Percentiles rank a stretch among this genome's conserved stretches.
Evolutionary conservation across 2,888 invertebrate species (phyloP).

Genomic region (Ectemnius continuus): DNA sequence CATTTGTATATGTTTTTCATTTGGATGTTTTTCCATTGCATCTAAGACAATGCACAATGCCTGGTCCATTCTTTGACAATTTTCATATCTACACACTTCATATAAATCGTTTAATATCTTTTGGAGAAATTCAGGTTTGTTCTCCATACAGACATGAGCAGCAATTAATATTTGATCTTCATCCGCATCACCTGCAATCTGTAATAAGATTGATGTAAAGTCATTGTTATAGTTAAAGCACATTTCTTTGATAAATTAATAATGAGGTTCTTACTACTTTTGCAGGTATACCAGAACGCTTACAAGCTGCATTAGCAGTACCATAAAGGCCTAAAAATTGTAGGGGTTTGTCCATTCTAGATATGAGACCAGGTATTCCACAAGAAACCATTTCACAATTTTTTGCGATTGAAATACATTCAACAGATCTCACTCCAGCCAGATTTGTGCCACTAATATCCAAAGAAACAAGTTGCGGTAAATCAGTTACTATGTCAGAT

Average conservation of each 20-base stretch:
- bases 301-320: conserved; percentile 93
- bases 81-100: conserved; percentile 90
- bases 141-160: conserved; percentile 88
- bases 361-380: conserved; percentile 92
- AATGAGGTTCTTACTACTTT: conserved; percentile 82
- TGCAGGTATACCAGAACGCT: conserved; percentile 94
- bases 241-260: neutral
- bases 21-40: conserved; percentile 93
- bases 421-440: conserved; percentile 90
- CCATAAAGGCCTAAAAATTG: conserved; percentile 95
- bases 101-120: conserved; percentile 95
- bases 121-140: conserved; percentile 87
- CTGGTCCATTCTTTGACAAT: conserved; percentile 86
- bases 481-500: conserved; percentile 84
- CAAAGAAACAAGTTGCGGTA: conserved; percentile 88
- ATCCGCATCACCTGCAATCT: conserved; percentile 95
- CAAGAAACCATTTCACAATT: conserved; percentile 78
- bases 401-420: conserved; percentile 82
- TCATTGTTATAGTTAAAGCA: neutral
- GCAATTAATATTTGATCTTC: conserved; percentile 94
- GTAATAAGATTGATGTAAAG: conserved; percentile 13
- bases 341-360: conserved; percentile 86
- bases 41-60: conserved; percentile 90
- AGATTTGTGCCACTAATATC: conserved; percentile 98
- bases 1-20: conserved; percentile 95